Conservation (phyloP, 2,113 vertebrate genomes). For the Excalfactoria chinensis region DNA sequence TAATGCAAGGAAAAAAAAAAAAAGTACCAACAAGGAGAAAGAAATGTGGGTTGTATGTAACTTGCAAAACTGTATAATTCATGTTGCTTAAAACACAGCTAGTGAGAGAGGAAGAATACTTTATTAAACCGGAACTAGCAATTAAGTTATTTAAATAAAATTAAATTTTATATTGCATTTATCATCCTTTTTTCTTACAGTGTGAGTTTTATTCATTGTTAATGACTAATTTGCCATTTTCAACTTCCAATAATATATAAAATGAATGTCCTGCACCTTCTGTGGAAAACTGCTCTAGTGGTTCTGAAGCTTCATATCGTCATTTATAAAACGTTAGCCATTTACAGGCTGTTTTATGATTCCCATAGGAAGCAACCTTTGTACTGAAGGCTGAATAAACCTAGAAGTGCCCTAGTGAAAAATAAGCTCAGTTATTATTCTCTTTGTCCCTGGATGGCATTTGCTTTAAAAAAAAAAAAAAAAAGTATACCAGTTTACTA, state of each 20-base stretch:
- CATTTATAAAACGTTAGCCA: constrained; percentile 64
- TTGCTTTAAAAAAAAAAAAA: constrained; percentile 59
- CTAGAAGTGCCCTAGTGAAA: constrained; percentile 72
- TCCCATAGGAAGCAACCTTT: constrained; percentile 51
- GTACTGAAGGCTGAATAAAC: constrained; percentile 62
- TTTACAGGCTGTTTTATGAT: neutral
- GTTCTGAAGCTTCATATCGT: neutral
- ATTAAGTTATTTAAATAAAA: constrained; percentile 64
- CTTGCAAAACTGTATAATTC: neutral
- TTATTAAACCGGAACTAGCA: constrained; percentile 16
- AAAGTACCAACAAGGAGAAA: neutral
- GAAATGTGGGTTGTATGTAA: neutral
- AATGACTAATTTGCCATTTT: constrained; percentile 57
- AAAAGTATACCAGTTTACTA: constrained; percentile 62
- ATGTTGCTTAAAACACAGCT: neutral
- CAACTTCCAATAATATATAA: constrained; percentile 57
- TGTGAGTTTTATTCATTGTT: constrained; percentile 61
- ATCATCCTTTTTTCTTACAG: constrained; percentile 55
- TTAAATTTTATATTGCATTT: constrained; percentile 66
- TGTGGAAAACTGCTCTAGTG: neutral
- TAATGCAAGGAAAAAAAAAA: neutral
- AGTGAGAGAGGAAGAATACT: neutral
- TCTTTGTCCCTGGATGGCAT: neutral
- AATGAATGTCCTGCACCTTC: constrained; percentile 30
- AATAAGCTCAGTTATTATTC: constrained; percentile 37